A percentile compares a stretch with the other conserved stretches of the same genome.
Evolutionary conservation across 2,888 invertebrate species (phyloP).

Genomic region (Steromphala cineraria): DNA sequence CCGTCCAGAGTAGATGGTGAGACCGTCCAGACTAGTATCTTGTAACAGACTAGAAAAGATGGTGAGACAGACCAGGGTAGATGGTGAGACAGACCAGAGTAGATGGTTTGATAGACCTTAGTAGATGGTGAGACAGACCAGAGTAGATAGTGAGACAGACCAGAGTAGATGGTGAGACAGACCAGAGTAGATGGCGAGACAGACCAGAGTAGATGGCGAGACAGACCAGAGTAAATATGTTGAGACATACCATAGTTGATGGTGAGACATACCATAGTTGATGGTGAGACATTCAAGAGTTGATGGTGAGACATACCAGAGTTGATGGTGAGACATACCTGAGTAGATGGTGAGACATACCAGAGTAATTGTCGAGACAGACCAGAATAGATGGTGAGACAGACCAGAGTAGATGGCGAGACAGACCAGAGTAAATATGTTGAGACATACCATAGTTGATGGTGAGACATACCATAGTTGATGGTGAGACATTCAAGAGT

Average conservation of each 20-base stretch:
- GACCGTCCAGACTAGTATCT: neutral
- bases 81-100: neutral
- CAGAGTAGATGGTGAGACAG: neutral
- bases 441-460: too few relatives aligned
- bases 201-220: neutral
- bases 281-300: too few relatives aligned
- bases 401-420: too few relatives aligned
- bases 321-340: too few relatives aligned
- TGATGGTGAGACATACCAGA: too few relatives aligned
- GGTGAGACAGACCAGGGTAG: neutral
- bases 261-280: too few relatives aligned
- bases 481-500: neutral
- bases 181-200: neutral
- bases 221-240: neutral
- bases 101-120: neutral
- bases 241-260: too few relatives aligned
- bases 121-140: neutral
- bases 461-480: neutral
- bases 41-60: neutral
- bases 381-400: too few relatives aligned
- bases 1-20: neutral
- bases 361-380: too few relatives aligned
- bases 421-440: too few relatives aligned
- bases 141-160: neutral
- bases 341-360: too few relatives aligned